Conservation (phyloP, 1,140 invertebrate species). For the Caenorhabditis inopinata region DNA sequence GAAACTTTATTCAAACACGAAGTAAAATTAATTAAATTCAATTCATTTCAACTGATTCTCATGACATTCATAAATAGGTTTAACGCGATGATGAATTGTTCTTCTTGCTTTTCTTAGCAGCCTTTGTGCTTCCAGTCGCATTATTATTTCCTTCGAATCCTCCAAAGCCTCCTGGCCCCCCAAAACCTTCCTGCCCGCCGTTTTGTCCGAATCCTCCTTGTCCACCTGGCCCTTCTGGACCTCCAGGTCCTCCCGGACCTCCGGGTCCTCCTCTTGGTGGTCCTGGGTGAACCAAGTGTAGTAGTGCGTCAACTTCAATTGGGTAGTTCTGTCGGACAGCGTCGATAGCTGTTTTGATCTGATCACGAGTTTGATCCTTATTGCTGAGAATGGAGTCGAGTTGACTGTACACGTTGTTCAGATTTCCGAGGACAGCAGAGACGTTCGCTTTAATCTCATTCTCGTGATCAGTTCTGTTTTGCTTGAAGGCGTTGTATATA, state of each 20-base stretch:
- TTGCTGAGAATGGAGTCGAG: no score
- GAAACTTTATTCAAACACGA: no score
- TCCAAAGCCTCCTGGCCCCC: neutral
- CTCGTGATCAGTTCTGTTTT: no score
- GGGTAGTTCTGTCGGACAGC: conserved; percentile 1
- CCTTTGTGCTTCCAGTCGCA: neutral
- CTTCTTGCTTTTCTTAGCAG: conserved; percentile 1
- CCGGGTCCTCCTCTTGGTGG: neutral
- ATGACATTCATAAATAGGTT: no score
- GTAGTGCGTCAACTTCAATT: conserved; percentile 4
- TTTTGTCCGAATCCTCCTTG: neutral
- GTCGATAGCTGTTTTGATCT: neutral
- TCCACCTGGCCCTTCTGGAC: neutral
- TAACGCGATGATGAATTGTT: neutral
- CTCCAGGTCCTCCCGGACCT: neutral
- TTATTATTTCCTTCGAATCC: neutral
- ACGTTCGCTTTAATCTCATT: no score
- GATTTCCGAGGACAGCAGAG: no score
- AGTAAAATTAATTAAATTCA: no score
- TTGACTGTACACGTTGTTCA: no score
- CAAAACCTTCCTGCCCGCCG: neutral
- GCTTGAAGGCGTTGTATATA: neutral
- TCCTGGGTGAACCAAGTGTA: neutral
- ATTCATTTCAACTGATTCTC: no score
- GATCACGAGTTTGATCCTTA: no score